phyloP scores from a whole-genome alignment of 1,140 invertebrate species.

The Trinorchestia longiramus region DNA sequence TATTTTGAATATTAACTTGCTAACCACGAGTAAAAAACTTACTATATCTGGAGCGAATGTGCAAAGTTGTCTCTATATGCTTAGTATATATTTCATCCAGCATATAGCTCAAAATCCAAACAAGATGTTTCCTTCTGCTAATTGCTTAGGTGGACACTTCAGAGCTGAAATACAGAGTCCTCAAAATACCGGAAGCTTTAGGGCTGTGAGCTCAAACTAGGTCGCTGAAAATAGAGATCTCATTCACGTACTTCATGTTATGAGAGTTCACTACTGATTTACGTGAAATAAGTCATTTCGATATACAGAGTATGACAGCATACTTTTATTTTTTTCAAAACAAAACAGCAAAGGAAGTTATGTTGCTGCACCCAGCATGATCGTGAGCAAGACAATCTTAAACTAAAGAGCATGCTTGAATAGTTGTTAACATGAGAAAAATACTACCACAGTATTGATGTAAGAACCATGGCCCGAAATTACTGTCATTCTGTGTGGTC shows the following conservation, averaged over 20 bases:
- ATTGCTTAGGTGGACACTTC: neutral
- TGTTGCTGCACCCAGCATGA: too few relatives aligned
- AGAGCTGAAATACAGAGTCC: neutral
- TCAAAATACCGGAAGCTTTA: neutral
- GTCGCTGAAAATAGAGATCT: neutral
- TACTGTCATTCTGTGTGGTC: neutral
- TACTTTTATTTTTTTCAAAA: too few relatives aligned
- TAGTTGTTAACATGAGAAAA: neutral
- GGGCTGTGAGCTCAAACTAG: neutral
- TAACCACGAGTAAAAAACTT: neutral
- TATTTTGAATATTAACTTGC: neutral
- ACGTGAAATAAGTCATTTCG: neutral
- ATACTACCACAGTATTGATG: neutral
- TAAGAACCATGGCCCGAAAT: neutral
- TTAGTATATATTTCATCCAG: neutral
- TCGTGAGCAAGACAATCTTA: neutral
- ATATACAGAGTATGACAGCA: too few relatives aligned
- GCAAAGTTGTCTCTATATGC: neutral
- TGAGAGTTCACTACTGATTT: neutral
- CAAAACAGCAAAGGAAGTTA: too few relatives aligned
- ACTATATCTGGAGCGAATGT: neutral
- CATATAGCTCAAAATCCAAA: neutral
- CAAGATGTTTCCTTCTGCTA: neutral
- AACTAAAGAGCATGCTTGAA: neutral
- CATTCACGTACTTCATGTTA: neutral